Evolutionary conservation across 2,888 invertebrate species (phyloP), one percentile per base, ranked within the genome.

Genomic region (Allophyes oxyacanthae): DNA sequence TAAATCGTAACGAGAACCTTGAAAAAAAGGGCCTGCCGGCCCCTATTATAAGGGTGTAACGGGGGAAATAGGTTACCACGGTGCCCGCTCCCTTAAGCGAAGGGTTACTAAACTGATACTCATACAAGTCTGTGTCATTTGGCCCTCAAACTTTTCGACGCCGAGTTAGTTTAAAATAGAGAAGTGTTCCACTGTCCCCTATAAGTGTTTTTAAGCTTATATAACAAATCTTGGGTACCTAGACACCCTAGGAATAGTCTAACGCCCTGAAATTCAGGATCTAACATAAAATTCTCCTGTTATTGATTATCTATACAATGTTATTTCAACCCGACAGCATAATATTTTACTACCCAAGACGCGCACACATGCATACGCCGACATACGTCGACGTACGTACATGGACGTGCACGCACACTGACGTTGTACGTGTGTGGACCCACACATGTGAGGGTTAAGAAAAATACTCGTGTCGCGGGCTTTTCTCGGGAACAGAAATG

Each of bases 281-380:
- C 82, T 81, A 82, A 84, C 89, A 88, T 90, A 90, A 90, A 90
- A 90, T 88, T 85, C 84, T 73, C 73, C 81, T 78, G 87, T 88
- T 94, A 94, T 94, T 94, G 94, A 94, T 94, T 94, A 93, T 92
- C 94, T 91, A 94, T 94, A 94, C 94, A 94, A 93, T 93, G 94
- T 94, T 94, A 93, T 94, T 94, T 91, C 92, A 85, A 90, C 90
- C 85, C 92, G 91, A 90, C 92, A 91, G 94, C 92, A 92, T 94
- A 94, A 94, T 94, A 94, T 94, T 94, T 94, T 94, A 94, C 92
- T 92, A 91, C 90, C 94, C 88, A 83, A 89, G 89, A 83, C 87
- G 76, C 76, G 77, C 80, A 64, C 86, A 84, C 85, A 84, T 82
- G 72, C 63, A 62, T 56, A 62, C 41, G 43, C 52, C 65, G 71